Evolutionary conservation across 2,113 vertebrate genomes (phyloP).

Genomic region (Nothocercus julius): DNA sequence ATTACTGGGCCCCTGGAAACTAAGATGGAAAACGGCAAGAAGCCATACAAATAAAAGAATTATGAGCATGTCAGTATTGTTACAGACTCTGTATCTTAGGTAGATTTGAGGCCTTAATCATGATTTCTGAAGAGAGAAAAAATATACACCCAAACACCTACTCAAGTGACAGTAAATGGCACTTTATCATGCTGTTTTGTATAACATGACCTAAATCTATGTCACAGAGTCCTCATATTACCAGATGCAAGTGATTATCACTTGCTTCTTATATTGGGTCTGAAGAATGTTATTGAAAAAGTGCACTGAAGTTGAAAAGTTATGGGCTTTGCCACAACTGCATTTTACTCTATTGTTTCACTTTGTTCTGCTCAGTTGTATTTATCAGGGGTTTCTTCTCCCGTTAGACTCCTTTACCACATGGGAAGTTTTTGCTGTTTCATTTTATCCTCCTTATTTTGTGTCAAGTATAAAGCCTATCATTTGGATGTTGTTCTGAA

Average conservation of each 20-base stretch:
- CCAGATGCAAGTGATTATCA: background rate
- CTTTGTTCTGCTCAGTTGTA: background rate
- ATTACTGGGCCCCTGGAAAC: background rate
- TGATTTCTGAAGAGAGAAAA: background rate
- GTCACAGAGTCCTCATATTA: rapidly evolving
- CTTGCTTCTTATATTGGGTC: background rate
- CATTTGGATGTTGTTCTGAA: background rate
- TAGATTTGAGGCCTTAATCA: background rate
- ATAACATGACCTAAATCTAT: background rate
- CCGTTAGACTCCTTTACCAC: background rate
- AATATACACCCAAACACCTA: background rate
- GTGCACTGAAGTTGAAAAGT: background rate
- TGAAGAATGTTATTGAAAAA: background rate
- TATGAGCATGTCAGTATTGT: background rate
- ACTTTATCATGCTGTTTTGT: background rate
- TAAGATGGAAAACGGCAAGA: background rate
- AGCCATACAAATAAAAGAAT: background rate
- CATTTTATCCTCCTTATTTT: rapidly evolving
- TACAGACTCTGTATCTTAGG: background rate
- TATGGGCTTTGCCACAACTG: background rate
- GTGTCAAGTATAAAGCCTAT: background rate
- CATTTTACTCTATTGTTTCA: background rate
- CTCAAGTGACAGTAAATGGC: background rate
- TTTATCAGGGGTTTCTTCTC: background rate
- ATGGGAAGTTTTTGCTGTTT: background rate